Evolutionary conservation across 2,113 vertebrate genomes (phyloP).

Genomic region (Syngnathoides biaculeatus): DNA sequence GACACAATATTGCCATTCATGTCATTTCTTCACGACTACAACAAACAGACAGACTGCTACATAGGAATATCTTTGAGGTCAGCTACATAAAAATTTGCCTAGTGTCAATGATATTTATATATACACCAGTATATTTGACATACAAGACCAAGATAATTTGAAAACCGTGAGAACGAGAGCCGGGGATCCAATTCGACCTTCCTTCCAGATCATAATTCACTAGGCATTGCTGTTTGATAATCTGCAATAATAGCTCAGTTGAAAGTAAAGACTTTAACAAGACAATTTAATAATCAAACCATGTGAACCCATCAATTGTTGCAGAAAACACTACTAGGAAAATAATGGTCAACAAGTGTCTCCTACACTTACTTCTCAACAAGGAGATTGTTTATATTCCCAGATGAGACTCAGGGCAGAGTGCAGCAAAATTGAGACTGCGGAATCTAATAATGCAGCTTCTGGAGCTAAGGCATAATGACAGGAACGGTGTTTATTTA

Average conservation of each 20-base stretch:
- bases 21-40: conserved; percentile 27
- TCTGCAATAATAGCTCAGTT: too few species aligned
- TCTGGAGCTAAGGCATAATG: background rate
- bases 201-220: too few species aligned
- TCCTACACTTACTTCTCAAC: conserved; percentile 20
- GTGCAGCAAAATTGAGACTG: background rate
- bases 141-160: background rate
- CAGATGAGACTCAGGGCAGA: background rate
- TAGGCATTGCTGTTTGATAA: too few species aligned
- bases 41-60: background rate
- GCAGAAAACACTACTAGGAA: background rate
- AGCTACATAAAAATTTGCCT: background rate
- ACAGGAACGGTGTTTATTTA: background rate
- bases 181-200: too few species aligned
- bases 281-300: background rate
- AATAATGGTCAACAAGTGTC: background rate
- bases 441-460: background rate
- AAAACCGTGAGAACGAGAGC: background rate
- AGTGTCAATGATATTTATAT: background rate
- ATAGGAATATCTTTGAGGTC: background rate
- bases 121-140: background rate
- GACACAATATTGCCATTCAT: conserved; percentile 30
- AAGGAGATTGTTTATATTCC: conserved; percentile 24
- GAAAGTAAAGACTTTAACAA: too few species aligned
- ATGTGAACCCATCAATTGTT: background rate